Evolutionary conservation across 2,113 vertebrate species (phyloP), one percentile per base, ranked within the genome.

Genomic region (Gymnocephalus cernua): DNA sequence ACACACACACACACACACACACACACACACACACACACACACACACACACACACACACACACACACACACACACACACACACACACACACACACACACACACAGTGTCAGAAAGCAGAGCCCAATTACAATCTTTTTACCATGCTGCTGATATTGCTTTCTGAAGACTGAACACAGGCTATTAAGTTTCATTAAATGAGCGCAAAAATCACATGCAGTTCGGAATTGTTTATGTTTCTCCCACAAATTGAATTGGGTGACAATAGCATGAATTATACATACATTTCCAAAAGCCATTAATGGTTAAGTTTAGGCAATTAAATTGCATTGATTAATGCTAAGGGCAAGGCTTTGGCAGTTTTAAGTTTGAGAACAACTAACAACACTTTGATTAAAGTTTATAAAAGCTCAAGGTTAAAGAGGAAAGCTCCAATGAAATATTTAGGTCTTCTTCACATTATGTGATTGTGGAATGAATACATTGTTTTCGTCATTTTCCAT

Each of bases 101-200:
- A 56, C 38, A 25, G 72, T 64, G 25, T 68, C 41, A 77, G 54
- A 48, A 69, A 78, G 83, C 68, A 66, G 38, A 81, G 51, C 51
- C 81, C 67, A 72, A 38, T 86, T 81, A 77, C 41, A 1, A 47
- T 77, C 73, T 82, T 56, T 67, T 77, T 75, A 67, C 44, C 54
- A 58, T 69, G 74, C 53, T 65, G 80, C 65, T 77, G 67, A 79
- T 76, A 56, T 75, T 76, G 58, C 74, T 62, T 74, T 77, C 64
- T 77, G 66, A 66, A 64, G 63, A 70, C 57, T 66, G 72, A 81
- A 64, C 73, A 89, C 81, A 85, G 65, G 48, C 73, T 75, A 81
- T 89, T 89, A 84, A 79, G 51, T 82, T 85, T 80, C 69, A 86
- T 78, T 79, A 85, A 89, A 83, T 41, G 51, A 84, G 65, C 3